Conservation (phyloP, 1,140 invertebrate genomes). For the Antheraea pernyi region DNA sequence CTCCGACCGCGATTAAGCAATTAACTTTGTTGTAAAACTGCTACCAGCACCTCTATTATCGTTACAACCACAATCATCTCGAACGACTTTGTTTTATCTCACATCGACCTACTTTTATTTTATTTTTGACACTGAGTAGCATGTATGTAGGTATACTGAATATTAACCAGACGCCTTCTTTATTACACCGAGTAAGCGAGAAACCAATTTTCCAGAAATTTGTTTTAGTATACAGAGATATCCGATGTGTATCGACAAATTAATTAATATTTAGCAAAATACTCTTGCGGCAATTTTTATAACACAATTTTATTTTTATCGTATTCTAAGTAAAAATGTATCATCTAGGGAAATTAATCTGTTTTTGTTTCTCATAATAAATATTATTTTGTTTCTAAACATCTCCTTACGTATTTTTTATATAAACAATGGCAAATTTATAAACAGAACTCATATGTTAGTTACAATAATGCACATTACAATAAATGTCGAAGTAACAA, state of each 20-base stretch:
- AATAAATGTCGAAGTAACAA: not conserved
- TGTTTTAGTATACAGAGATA: not conserved
- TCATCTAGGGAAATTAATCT: too few relatives aligned
- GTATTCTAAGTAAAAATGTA: too few relatives aligned
- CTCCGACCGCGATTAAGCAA: constrained; percentile 1
- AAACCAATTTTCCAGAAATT: not conserved
- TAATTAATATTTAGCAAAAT: too few relatives aligned
- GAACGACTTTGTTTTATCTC: not conserved
- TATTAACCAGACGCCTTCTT: not conserved
- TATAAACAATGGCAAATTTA: too few relatives aligned
- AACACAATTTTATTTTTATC: too few relatives aligned
- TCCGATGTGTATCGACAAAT: too few relatives aligned
- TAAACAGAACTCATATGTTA: too few relatives aligned
- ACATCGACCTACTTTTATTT: too few relatives aligned
- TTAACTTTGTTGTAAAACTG: not conserved
- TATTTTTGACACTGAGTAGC: not conserved
- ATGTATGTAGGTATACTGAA: not conserved
- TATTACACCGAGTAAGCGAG: not conserved
- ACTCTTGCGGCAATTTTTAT: too few relatives aligned
- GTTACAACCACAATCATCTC: not conserved
- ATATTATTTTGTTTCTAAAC: too few relatives aligned
- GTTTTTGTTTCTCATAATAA: too few relatives aligned
- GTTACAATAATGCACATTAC: not conserved
- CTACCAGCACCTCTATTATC: not conserved
- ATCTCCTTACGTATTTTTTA: too few relatives aligned